Conservation (phyloP, 2,797 vertebrate species). For the Epinephelus coioides region DNA sequence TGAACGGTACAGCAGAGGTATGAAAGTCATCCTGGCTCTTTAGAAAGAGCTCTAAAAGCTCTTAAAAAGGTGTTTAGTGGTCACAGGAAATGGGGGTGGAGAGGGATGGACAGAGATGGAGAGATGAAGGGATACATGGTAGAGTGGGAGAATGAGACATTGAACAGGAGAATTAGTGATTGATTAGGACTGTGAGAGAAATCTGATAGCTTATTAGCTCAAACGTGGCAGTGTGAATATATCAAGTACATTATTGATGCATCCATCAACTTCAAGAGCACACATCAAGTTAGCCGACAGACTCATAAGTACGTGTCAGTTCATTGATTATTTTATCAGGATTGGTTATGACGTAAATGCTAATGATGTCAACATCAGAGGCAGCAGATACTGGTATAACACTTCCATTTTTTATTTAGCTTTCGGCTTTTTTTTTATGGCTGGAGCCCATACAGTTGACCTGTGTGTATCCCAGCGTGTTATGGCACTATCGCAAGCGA, state of each 20-base stretch:
- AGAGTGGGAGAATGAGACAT: slow-evolving; percentile 13
- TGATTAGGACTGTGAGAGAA: slow-evolving; percentile 52
- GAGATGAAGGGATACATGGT: slow-evolving; percentile 3
- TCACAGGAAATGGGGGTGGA: slow-evolving; percentile 71
- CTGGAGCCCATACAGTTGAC: too few relatives aligned
- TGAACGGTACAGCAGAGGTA: slow-evolving; percentile 65
- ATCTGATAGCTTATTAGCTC: slow-evolving; percentile 50
- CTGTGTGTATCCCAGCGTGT: too few relatives aligned
- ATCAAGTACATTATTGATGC: slow-evolving; percentile 15
- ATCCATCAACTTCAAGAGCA: slow-evolving; percentile 26
- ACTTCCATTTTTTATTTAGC: too few relatives aligned
- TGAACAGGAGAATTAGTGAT: slow-evolving; percentile 48
- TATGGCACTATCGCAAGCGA: not conserved
- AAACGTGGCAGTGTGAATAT: slow-evolving; percentile 16
- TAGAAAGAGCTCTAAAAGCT: slow-evolving; percentile 72
- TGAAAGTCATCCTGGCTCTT: slow-evolving; percentile 60
- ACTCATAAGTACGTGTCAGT: not conserved
- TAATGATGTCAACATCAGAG: not conserved
- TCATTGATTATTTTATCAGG: not conserved
- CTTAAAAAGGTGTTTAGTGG: slow-evolving; percentile 77
- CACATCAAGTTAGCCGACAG: slow-evolving; percentile 14
- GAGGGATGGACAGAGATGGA: slow-evolving; percentile 35
- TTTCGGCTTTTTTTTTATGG: too few relatives aligned
- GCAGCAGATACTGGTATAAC: not conserved
- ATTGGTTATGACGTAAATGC: slow-evolving; percentile 10